These are phyloP conservation scores for Rhombomys opimus DNA, from an alignment of 2,113 vertebrate species.

Conservation along the genomic window DNA sequence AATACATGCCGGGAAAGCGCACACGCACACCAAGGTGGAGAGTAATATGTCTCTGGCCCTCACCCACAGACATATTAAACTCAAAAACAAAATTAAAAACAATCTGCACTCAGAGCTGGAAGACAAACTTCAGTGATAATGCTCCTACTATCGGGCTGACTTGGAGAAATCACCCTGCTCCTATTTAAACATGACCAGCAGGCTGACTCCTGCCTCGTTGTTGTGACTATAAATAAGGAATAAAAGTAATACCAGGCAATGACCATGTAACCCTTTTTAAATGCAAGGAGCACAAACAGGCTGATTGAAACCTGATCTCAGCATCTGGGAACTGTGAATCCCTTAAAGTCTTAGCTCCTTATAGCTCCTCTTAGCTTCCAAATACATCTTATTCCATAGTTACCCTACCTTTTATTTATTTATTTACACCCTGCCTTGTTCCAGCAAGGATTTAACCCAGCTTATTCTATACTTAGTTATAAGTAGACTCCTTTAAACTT, in stretches of 20 bases:
- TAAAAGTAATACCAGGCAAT: constrained; percentile 17
- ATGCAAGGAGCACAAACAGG: constrained; percentile 50
- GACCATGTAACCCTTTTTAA: constrained; percentile 48
- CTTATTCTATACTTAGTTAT: constrained; percentile 65
- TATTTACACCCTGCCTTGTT: constrained; percentile 66
- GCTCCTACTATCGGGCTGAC: neutral
- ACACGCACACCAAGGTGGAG: neutral
- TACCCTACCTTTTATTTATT: constrained; percentile 73
- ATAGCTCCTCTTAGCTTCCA: constrained; percentile 63
- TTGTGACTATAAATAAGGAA: constrained; percentile 32
- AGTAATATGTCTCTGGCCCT: neutral
- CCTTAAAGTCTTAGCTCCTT: constrained; percentile 66
- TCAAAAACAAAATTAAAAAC: neutral
- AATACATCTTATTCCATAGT: constrained; percentile 64
- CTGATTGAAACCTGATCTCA: constrained; percentile 52
- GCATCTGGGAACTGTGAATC: constrained; percentile 67
- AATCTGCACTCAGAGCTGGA: constrained; percentile 9
- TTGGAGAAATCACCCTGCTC: constrained; percentile 13
- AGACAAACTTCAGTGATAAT: neutral
- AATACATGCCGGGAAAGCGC: neutral
- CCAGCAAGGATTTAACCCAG: constrained; percentile 62
- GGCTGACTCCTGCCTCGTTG: neutral
- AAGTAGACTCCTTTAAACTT: neutral
- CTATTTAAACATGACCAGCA: neutral
- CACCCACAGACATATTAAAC: neutral